Conservation (phyloP, 1,140 invertebrate species). For the Chionoecetes opilio region DNA sequence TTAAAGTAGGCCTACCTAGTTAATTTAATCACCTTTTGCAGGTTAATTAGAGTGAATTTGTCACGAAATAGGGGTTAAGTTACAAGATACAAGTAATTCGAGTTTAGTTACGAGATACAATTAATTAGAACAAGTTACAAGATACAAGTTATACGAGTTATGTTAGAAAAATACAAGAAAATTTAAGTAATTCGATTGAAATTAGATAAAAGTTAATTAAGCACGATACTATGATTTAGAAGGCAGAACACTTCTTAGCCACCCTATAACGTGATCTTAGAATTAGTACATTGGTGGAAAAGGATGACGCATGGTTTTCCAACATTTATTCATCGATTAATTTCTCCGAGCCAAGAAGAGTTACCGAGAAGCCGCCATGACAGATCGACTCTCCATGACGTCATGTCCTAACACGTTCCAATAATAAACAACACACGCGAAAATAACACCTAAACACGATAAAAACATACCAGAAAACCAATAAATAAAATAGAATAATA, state of each 20-base stretch:
- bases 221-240: background rate
- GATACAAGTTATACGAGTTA: too few species aligned
- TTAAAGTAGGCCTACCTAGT: too few species aligned
- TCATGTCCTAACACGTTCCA: slow-evolving; percentile 73
- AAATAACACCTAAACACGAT: background rate
- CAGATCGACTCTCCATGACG: slow-evolving; percentile 65
- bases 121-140: too few species aligned
- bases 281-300: background rate
- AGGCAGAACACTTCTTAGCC: background rate
- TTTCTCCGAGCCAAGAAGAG: slow-evolving; percentile 49
- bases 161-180: too few species aligned
- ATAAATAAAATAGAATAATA: background rate
- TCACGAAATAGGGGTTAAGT: too few species aligned
- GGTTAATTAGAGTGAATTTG: too few species aligned
- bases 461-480: background rate
- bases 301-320: background rate
- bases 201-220: too few species aligned
- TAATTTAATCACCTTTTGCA: too few species aligned
- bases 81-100: too few species aligned
- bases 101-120: too few species aligned
- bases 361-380: slow-evolving; percentile 75
- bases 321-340: slow-evolving; percentile 72
- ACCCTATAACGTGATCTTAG: background rate
- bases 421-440: background rate
- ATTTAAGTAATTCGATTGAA: too few species aligned